Evolutionary conservation across 2,797 vertebrate genomes (phyloP).

Genomic region (Pseudochirops corinnae): DNA sequence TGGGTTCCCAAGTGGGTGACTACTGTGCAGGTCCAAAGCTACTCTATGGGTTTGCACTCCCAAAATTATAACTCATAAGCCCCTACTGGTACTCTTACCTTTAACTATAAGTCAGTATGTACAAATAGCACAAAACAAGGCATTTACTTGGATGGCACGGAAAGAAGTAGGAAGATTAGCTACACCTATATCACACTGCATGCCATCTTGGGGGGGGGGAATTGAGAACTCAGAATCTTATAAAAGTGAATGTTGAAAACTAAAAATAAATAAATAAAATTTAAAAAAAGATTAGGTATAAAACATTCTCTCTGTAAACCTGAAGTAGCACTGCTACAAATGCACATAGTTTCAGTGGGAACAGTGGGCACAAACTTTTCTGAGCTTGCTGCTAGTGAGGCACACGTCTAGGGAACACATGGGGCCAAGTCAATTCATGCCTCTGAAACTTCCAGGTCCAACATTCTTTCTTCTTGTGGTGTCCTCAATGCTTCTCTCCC

Average conservation of each 20-base stretch:
- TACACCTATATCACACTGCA: too few species aligned
- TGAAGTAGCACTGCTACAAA: neutral
- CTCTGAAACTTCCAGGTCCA: neutral
- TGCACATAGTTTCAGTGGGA: neutral
- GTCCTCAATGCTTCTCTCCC: neutral
- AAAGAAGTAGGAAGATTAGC: neutral
- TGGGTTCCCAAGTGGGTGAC: neutral
- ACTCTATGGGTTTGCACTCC: neutral
- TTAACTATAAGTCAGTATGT: neutral
- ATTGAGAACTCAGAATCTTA: too few species aligned
- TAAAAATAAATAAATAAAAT: too few species aligned
- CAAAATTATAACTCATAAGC: neutral
- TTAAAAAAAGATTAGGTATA: neutral
- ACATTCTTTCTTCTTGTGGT: neutral
- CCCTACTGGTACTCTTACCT: neutral
- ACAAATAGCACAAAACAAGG: neutral
- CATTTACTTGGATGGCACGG: neutral
- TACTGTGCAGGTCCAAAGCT: neutral
- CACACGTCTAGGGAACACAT: neutral
- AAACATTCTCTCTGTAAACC: neutral
- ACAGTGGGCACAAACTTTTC: neutral
- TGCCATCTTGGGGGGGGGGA: too few species aligned
- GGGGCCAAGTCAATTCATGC: neutral
- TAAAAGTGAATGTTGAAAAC: too few species aligned
- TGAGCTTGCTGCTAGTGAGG: neutral